Percentiles rank a stretch among this genome's conserved stretches.
These are phyloP conservation scores for Calcarius lapponicus DNA, from an alignment of 2,797 vertebrate genomes.

Conservation along the genomic window DNA sequence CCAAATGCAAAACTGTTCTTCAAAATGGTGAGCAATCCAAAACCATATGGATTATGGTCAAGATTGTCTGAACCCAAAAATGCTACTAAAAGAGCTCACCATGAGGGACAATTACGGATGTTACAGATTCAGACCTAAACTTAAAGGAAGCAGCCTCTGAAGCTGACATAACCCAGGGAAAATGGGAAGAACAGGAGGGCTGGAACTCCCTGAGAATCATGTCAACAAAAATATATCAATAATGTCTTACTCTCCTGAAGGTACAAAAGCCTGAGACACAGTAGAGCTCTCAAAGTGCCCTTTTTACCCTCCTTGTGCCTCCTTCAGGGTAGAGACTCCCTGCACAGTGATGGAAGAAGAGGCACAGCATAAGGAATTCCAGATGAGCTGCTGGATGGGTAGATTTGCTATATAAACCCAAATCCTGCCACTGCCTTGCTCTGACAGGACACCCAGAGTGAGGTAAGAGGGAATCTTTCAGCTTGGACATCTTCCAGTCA, in stretches of 20 bases:
- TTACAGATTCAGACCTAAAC: background rate
- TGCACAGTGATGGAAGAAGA: background rate
- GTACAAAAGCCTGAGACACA: background rate
- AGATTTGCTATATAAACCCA: background rate
- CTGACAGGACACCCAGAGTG: background rate
- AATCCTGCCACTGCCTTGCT: background rate
- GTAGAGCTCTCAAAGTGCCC: background rate
- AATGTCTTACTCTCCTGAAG: background rate
- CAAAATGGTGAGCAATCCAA: background rate
- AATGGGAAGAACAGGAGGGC: background rate
- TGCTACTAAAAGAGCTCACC: background rate
- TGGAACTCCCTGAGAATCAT: background rate
- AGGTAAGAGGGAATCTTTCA: background rate
- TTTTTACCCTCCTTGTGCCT: background rate
- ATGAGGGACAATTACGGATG: background rate
- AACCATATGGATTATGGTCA: background rate
- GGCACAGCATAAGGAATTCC: background rate
- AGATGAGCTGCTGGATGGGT: background rate
- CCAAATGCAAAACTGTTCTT: background rate
- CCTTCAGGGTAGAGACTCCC: background rate
- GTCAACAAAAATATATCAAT: background rate
- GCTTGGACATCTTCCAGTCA: background rate
- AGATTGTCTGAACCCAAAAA: background rate
- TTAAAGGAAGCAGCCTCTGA: background rate
- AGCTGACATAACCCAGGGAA: background rate